Evolutionary conservation across 2,797 vertebrate species (phyloP).

Genomic region (Sebastes hubbsi): DNA sequence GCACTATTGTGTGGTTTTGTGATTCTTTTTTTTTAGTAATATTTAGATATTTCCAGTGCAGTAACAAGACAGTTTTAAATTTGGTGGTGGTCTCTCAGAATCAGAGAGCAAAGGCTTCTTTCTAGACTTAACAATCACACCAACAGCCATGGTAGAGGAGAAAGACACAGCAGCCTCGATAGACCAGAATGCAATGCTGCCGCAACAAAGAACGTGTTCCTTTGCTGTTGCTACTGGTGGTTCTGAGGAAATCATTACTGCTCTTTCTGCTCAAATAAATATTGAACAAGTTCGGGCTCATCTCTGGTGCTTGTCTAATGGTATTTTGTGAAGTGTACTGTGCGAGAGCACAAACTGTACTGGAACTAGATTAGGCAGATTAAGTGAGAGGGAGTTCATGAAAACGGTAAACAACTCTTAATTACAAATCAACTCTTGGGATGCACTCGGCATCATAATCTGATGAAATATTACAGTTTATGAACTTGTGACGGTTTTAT

Average conservation of each 20-base stretch:
- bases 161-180: not conserved
- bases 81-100: not conserved
- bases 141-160: not conserved
- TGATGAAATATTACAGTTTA: not conserved
- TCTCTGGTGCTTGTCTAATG: not conserved
- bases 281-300: slow-evolving; percentile 28
- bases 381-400: not conserved
- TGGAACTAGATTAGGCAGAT: slow-evolving; percentile 1
- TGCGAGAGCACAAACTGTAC: slow-evolving; percentile 5
- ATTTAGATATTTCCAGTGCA: not conserved
- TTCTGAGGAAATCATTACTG: not conserved
- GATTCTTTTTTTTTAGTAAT: not conserved
- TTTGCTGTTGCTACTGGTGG: not conserved
- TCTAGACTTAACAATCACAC: not conserved
- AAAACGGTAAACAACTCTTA: not conserved
- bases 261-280: slow-evolving; percentile 5
- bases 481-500: not conserved
- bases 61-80: not conserved
- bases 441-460: not conserved
- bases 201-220: not conserved
- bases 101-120: not conserved
- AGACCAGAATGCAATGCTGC: not conserved
- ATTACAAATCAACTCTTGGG: not conserved
- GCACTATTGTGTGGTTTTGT: not conserved
- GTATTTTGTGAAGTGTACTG: not conserved